Conservation (phyloP, 2,797 vertebrate species). For the Sebastes matsubarae region DNA sequence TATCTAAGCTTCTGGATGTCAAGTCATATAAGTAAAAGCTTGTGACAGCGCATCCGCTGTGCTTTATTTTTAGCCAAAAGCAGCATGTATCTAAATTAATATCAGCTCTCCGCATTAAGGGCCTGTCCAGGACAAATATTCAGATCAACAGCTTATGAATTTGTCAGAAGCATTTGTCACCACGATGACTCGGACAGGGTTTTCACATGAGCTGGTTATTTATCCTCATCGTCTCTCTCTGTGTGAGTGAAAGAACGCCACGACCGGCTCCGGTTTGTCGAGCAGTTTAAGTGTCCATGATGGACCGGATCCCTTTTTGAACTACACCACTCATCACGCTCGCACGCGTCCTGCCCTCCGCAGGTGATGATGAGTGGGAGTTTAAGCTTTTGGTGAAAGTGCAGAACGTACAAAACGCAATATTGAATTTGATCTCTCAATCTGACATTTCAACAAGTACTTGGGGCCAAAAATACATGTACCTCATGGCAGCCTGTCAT, state of each 20-base stretch:
- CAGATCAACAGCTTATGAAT: background rate
- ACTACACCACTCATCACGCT: background rate
- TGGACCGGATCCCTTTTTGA: background rate
- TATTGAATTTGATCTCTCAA: constrained; percentile 12
- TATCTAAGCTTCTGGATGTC: constrained; percentile 23
- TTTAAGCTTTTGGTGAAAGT: background rate
- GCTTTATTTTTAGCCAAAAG: constrained; percentile 33
- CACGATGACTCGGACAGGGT: background rate
- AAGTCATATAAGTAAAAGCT: constrained; percentile 10
- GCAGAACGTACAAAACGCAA: background rate
- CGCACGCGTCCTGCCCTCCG: background rate
- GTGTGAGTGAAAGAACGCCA: background rate
- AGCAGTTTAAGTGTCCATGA: background rate
- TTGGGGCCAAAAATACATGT: constrained; percentile 14
- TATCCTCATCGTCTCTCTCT: background rate
- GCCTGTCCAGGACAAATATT: background rate
- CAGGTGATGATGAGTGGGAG: background rate
- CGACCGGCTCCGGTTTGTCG: background rate
- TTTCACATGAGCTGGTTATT: background rate
- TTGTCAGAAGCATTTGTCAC: background rate
- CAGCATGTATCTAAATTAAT: constrained; percentile 12
- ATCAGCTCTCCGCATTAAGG: background rate
- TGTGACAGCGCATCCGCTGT: background rate
- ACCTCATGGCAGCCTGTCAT: background rate
- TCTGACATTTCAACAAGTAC: constrained; percentile 36